Base-by-base conservation (phyloP, 2,888 invertebrate genomes). In the Serripes groenlandicus region DNA sequence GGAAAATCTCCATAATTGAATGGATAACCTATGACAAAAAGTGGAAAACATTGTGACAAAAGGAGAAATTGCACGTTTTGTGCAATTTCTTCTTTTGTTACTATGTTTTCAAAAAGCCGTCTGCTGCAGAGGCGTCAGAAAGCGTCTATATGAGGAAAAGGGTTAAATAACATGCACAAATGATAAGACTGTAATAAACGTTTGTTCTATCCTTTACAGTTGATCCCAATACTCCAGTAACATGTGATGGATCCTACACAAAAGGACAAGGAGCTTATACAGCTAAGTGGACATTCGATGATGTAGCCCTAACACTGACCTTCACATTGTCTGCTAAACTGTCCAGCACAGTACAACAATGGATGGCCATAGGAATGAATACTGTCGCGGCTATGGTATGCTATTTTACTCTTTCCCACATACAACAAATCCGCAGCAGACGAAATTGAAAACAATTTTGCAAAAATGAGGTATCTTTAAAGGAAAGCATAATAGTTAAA, bases 311-410 rank as follows among this genome's bases (percentile, higher is more conserved):
- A 11, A 66, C 35, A n/a, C 80, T 91, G 21, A 82, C 77, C 3
- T 89, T 90, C 75, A 83, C 80, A 4, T 37, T 91, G 15, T 75
- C 69, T 9, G 90, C 89, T 5, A 81, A 49, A 15, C 60, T 90
- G 28, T 62, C 74, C 3, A 3, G n/a, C 15, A 62, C 32, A 0
- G 76, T 62, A 34, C 62, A 78, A n/a, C 86, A 84, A 34, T 91
- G 91, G 91, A 58, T 90, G 30, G 90, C 88, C 0, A 69, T 91
- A 15, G 91, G 90, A 0, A 84, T 91, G 11, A 89, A 90, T 30
- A 18, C 49, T 18, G 78, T 88, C 49, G n/a, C 52, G 7, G 11
- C 11, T 28, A 90, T 90, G 90, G 91, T 90, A 83, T 70, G 81
- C 21, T 2, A 49, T 3, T 21, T 49, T 49, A 49, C 9, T 15